A percentile compares a stretch with the other conserved stretches of the same genome.
Evolutionary conservation across 2,113 vertebrate species (phyloP).

Genomic region (Amia ocellicauda): DNA sequence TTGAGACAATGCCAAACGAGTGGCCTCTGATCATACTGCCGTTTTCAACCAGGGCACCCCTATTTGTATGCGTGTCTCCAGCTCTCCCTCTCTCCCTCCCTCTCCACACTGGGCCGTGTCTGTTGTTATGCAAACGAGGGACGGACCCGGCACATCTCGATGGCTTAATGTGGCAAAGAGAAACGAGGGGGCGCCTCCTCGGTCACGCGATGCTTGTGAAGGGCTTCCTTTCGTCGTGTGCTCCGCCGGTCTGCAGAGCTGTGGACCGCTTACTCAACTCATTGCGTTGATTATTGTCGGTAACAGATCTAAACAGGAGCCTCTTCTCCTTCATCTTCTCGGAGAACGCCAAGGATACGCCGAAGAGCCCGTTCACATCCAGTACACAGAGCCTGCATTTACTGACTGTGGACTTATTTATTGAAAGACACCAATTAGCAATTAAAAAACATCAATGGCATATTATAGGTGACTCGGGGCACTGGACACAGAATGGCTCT

Average conservation of each 20-base stretch:
- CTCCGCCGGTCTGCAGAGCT: constrained; percentile 3
- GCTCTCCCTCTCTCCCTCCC: background rate
- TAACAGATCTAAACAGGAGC: constrained; percentile 11
- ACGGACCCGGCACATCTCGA: constrained; percentile 35
- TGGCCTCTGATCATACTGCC: too few species aligned
- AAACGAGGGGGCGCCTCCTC: constrained; percentile 13
- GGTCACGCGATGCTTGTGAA: constrained; percentile 31
- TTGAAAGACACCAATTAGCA: too few species aligned
- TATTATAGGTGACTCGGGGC: too few species aligned
- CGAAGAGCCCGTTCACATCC: too few species aligned
- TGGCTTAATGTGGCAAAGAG: constrained; percentile 45
- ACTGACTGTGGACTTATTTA: too few species aligned
- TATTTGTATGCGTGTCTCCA: too few species aligned
- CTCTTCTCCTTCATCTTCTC: background rate
- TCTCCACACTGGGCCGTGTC: background rate
- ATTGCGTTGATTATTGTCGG: constrained; percentile 3
- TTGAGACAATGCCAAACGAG: too few species aligned
- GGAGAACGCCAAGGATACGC: too few species aligned
- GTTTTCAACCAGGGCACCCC: background rate
- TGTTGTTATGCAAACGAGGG: constrained; percentile 53
- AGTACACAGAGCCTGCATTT: too few species aligned
- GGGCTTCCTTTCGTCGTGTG: constrained; percentile 19
- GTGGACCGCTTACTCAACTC: constrained; percentile 9
- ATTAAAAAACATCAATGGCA: too few species aligned
- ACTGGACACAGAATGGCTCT: too few species aligned